Conservation (phyloP, 2,113 vertebrate genomes). For the Sphyrna mokarran region DNA sequence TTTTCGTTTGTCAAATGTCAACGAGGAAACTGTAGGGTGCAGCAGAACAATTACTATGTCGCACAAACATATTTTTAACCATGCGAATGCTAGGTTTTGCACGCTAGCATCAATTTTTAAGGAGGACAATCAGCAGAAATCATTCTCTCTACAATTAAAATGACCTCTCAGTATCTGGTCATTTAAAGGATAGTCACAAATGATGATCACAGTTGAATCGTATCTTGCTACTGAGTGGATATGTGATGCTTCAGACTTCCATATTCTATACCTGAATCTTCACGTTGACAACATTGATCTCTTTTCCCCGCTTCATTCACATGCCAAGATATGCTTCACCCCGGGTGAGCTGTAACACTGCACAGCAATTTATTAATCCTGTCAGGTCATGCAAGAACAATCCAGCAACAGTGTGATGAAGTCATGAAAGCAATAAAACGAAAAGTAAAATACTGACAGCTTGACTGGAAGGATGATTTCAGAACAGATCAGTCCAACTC, state of each 20-base stretch:
- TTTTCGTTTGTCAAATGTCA: neutral
- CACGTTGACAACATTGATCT: neutral
- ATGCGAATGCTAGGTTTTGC: neutral
- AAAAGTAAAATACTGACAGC: neutral
- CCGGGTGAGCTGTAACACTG: neutral
- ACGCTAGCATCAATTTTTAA: neutral
- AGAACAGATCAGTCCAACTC: neutral
- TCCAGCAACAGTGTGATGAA: neutral
- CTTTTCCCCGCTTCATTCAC: neutral
- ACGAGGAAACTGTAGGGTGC: neutral
- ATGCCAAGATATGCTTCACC: neutral
- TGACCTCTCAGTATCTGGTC: neutral
- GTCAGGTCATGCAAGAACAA: neutral
- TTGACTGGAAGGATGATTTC: neutral
- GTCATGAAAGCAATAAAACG: slow-evolving; percentile 2
- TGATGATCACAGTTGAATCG: neutral
- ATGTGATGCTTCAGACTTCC: neutral
- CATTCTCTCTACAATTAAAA: neutral
- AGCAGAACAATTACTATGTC: neutral
- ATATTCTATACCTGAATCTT: neutral
- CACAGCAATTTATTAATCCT: neutral
- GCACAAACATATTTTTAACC: neutral
- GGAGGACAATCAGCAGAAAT: neutral
- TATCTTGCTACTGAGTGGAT: neutral
- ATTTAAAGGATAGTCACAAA: neutral